phyloP scores from a whole-genome alignment of 2,797 vertebrate genomes.

The Poecile montanus region DNA sequence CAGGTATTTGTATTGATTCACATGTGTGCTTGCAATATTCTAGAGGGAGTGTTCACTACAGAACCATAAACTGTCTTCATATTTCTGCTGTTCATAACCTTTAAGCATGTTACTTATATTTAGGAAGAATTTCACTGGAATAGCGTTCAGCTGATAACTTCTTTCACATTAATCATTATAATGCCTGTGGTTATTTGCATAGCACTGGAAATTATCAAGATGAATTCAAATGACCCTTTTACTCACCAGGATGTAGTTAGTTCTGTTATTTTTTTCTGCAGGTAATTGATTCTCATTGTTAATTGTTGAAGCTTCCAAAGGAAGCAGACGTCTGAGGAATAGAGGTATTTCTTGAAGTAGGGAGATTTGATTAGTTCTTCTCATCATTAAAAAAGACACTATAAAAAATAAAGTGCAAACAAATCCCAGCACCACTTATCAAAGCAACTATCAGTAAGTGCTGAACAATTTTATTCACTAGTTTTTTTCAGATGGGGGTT shows the following conservation, averaged over 20 bases:
- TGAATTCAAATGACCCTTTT: slow-evolving; percentile 31
- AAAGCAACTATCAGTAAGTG: background rate
- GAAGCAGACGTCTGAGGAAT: slow-evolving; percentile 9
- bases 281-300: background rate
- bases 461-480: background rate
- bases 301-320: slow-evolving; percentile 25
- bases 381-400: background rate
- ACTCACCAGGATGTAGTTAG: slow-evolving; percentile 11
- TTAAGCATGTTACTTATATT: slow-evolving; percentile 22
- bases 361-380: background rate
- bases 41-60: background rate
- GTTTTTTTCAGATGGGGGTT: background rate
- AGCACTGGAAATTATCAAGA: slow-evolving; percentile 45
- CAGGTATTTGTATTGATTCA: background rate
- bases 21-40: background rate
- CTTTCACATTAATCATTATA: slow-evolving; percentile 30
- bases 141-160: slow-evolving; percentile 39
- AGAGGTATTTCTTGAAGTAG: background rate
- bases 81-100: slow-evolving; percentile 1
- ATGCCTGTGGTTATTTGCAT: slow-evolving; percentile 41
- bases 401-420: background rate
- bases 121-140: slow-evolving; percentile 31
- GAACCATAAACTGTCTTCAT: background rate
- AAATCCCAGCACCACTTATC: background rate
- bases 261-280: slow-evolving; percentile 16